These are phyloP conservation scores for Muntiacus muntjak DNA, from an alignment of 2,113 vertebrate genomes.

Conservation along the genomic window DNA sequence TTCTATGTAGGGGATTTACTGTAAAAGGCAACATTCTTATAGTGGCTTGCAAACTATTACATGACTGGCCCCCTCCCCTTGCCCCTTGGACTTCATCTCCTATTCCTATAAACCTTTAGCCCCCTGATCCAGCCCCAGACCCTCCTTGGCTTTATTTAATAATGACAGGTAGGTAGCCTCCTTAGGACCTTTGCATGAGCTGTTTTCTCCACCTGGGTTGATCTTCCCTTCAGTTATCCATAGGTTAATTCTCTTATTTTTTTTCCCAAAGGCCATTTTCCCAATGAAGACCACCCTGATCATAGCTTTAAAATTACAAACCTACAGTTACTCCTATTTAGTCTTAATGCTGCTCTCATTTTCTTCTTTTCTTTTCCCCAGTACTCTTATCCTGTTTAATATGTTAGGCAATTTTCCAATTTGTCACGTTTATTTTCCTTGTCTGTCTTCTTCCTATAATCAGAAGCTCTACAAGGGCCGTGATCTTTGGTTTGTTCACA, in stretches of 20 bases:
- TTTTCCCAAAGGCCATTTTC: background rate
- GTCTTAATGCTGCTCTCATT: background rate
- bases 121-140: background rate
- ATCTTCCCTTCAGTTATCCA: background rate
- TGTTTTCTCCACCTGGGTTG: background rate
- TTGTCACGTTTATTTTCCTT: background rate
- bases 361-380: background rate
- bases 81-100: background rate
- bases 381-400: background rate
- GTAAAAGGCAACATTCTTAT: background rate
- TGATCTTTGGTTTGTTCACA: background rate
- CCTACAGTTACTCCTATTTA: background rate
- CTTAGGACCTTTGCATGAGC: background rate
- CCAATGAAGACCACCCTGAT: background rate
- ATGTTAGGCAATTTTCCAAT: background rate
- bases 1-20: background rate
- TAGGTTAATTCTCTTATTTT: background rate
- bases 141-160: background rate
- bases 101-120: background rate
- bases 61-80: background rate
- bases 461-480: background rate
- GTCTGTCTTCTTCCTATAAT: background rate
- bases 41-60: background rate
- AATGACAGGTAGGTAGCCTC: background rate
- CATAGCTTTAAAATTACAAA: background rate